phyloP scores from a whole-genome alignment of 2,888 invertebrate genomes.

The Quadriops clusia region DNA sequence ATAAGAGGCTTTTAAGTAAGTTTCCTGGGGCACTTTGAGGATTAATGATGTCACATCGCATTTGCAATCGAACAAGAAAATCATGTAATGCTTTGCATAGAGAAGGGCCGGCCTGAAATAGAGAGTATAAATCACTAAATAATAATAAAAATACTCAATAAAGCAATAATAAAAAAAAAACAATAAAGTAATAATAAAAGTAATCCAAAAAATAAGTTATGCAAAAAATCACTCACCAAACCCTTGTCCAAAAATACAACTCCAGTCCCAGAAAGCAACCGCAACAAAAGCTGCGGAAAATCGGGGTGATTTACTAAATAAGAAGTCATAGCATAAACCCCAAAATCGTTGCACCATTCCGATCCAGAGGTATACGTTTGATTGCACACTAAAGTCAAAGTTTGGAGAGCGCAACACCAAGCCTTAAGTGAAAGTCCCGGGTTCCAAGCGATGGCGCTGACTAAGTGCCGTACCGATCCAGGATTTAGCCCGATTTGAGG shows the following conservation, averaged over 20 bases:
- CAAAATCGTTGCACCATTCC: constrained; percentile 19
- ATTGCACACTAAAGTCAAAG: constrained; percentile 61
- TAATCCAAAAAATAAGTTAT: background rate
- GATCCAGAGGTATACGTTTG: constrained; percentile 36
- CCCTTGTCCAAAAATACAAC: constrained; percentile 41
- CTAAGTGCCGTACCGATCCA: constrained; percentile 51
- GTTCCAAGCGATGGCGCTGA: constrained; percentile 53
- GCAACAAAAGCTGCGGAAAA: constrained; percentile 54
- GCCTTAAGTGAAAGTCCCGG: constrained; percentile 59
- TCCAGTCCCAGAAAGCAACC: constrained; percentile 55
- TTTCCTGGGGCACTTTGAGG: constrained; percentile 42
- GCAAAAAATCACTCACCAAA: constrained; percentile 34
- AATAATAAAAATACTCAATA: constrained; percentile 3
- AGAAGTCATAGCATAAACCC: constrained; percentile 47
- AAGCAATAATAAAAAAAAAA: constrained; percentile 6
- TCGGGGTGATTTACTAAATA: constrained; percentile 53
- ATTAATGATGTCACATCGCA: constrained; percentile 51
- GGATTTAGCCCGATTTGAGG: constrained; percentile 55
- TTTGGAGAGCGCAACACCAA: constrained; percentile 70
- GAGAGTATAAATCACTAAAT: constrained; percentile 8
- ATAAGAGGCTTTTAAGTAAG: constrained; percentile 49
- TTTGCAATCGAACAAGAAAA: constrained; percentile 54
- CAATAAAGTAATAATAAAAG: constrained; percentile 1
- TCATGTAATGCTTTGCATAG: constrained; percentile 62
- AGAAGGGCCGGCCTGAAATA: constrained; percentile 58